Percentiles rank a stretch among this genome's conserved stretches.
Conservation (phyloP, 1,140 invertebrate genomes). For the Manduca sexta region DNA sequence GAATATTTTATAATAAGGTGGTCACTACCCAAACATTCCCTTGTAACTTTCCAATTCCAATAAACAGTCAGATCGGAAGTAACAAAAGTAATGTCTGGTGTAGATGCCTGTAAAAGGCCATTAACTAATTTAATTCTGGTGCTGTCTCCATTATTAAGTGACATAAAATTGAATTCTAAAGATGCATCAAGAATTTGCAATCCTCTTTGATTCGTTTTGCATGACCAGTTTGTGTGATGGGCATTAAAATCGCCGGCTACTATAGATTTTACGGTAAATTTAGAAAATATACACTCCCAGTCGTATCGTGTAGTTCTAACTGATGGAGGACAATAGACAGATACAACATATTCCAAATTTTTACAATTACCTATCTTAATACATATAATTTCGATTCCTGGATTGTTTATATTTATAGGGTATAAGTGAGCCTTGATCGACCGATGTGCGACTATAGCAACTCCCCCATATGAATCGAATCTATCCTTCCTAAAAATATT, state of each 20-base stretch:
- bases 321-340: slow-evolving; percentile 7
- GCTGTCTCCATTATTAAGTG: background rate
- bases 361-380: no score
- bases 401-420: no score
- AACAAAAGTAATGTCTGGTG: slow-evolving; percentile 7
- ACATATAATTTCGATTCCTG: no score
- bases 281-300: slow-evolving; percentile 15
- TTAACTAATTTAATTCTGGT: slow-evolving; percentile 10
- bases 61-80: background rate
- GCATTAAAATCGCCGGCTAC: slow-evolving; percentile 3
- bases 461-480: slow-evolving; percentile 13
- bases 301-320: slow-evolving; percentile 1
- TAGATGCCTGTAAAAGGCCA: background rate
- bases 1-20: no score
- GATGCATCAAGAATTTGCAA: background rate
- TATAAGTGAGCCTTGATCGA: no score
- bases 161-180: background rate
- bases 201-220: slow-evolving; percentile 3
- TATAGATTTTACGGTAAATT: slow-evolving; percentile 3
- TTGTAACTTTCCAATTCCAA: background rate
- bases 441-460: no score
- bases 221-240: slow-evolving; percentile 7
- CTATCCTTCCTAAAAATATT: slow-evolving; percentile 15
- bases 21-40: no score
- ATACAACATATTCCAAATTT: slow-evolving; percentile 6